phyloP scores from a whole-genome alignment of 2,888 invertebrate species.

The Morinoia aosen region DNA sequence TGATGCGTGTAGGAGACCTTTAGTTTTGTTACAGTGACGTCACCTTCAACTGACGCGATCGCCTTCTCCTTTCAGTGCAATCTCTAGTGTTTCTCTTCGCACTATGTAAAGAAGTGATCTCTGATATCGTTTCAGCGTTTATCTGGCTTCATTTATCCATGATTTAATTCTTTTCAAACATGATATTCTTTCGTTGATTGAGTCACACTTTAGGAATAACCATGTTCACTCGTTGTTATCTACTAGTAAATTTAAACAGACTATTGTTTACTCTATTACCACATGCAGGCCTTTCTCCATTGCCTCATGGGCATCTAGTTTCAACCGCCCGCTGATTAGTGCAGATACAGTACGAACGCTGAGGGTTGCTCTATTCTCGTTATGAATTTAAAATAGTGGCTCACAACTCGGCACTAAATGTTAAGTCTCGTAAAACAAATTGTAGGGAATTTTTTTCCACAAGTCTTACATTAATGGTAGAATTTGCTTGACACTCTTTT shows the following conservation, averaged over 20 bases:
- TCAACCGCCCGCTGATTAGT: not conserved
- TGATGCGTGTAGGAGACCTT: too few relatives aligned
- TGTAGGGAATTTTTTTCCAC: not conserved
- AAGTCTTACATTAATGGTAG: not conserved
- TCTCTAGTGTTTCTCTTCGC: too few relatives aligned
- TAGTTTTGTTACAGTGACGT: too few relatives aligned
- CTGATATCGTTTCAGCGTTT: not conserved
- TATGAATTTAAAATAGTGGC: not conserved
- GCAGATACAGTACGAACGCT: not conserved
- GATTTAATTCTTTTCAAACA: not conserved
- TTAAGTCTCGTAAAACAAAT: not conserved
- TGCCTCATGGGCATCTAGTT: not conserved
- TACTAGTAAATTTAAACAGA: not conserved
- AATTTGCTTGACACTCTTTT: not conserved
- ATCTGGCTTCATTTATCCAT: not conserved
- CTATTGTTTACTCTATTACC: not conserved
- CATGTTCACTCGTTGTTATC: not conserved
- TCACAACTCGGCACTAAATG: not conserved
- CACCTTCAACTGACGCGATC: too few relatives aligned
- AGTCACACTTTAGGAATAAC: not conserved
- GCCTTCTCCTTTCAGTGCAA: not conserved
- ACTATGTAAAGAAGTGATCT: too few relatives aligned
- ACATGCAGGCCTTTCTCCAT: not conserved
- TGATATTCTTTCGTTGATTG: not conserved
- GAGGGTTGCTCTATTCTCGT: not conserved